Evolutionary conservation across 2,113 vertebrate genomes (phyloP).

Genomic region (Blennius ocellaris): DNA sequence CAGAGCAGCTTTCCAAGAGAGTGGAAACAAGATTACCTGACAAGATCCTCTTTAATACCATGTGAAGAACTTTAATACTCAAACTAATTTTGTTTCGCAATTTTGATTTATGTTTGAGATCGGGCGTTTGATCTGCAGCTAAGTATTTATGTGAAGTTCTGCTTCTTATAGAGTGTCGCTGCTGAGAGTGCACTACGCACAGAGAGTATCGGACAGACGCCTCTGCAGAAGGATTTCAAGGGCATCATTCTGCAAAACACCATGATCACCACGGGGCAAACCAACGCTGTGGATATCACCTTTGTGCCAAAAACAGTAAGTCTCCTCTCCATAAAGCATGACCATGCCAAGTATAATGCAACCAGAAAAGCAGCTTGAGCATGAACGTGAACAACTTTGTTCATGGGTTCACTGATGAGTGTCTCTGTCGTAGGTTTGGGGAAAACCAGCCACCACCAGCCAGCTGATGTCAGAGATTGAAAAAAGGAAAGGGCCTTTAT

Average conservation of each 20-base stretch:
- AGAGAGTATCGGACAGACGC: conserved; percentile 31
- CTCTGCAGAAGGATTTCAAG: conserved; percentile 65
- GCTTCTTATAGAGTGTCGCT: conserved; percentile 39
- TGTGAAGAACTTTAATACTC: too few relatives aligned
- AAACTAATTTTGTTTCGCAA: too few relatives aligned
- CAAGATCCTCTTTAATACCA: too few relatives aligned
- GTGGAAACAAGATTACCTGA: too few relatives aligned
- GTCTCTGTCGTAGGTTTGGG: conserved; percentile 82
- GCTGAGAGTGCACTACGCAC: neutral
- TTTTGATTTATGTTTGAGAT: too few relatives aligned
- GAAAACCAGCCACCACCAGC: conserved; percentile 81
- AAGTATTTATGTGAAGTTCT: neutral
- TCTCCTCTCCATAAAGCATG: too few relatives aligned
- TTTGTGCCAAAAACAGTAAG: conserved; percentile 89
- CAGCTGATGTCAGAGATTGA: conserved; percentile 85
- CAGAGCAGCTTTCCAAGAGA: too few relatives aligned
- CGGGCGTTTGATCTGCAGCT: too few relatives aligned
- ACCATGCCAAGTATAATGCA: too few relatives aligned
- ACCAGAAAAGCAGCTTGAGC: too few relatives aligned
- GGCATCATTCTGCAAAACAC: conserved; percentile 82
- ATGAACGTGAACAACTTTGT: too few relatives aligned
- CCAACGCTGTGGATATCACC: conserved; percentile 84
- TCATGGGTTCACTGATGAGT: neutral
- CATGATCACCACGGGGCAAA: conserved; percentile 79
- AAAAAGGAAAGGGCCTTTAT: conserved; percentile 68